Conservation (phyloP, 2,797 vertebrate genomes). For the Esox masquinongy region DNA sequence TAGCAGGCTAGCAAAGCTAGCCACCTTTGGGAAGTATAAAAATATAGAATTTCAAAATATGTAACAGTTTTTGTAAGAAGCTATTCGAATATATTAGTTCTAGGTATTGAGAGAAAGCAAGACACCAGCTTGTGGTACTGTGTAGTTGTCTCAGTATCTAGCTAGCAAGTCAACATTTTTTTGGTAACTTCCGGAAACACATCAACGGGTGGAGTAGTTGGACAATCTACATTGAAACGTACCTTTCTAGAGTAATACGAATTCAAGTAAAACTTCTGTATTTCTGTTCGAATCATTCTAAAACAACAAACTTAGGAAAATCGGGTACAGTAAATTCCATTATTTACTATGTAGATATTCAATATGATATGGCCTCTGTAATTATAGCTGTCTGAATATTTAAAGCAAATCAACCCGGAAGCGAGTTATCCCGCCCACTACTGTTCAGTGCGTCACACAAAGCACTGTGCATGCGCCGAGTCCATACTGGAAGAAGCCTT, state of each 20-base stretch:
- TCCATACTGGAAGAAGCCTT: not conserved
- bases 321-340: not conserved
- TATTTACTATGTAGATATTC: not conserved
- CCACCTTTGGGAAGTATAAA: not conserved
- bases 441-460: not conserved
- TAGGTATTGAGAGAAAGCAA: not conserved
- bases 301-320: not conserved
- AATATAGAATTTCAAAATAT: not conserved
- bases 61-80: not conserved
- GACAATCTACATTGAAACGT: not conserved
- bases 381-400: not conserved
- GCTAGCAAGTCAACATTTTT: not conserved
- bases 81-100: not conserved
- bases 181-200: not conserved
- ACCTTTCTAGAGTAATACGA: not conserved
- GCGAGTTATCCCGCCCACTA: not conserved
- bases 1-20: constrained; percentile 2
- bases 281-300: not conserved
- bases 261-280: not conserved
- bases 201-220: not conserved
- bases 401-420: not conserved
- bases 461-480: not conserved
- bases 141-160: not conserved
- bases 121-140: too few species aligned
- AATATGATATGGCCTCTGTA: too few species aligned